phyloP scores from a whole-genome alignment of 2,113 vertebrate genomes.

The Colossoma macropomum region DNA sequence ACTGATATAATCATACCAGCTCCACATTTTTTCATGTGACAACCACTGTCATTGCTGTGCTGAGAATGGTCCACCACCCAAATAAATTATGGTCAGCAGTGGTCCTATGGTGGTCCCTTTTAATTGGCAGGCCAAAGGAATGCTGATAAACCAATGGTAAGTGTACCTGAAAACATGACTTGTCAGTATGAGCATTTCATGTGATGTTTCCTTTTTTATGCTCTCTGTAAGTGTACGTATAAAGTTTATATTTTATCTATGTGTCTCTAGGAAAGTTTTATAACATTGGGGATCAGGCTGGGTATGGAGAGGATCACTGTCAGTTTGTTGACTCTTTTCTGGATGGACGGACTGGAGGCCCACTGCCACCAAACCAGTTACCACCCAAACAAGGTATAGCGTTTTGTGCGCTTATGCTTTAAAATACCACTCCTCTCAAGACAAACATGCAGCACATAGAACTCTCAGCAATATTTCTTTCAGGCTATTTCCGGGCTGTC shows the following conservation, averaged over 20 bases:
- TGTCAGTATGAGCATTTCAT: no score
- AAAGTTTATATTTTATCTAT: neutral
- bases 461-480: neutral
- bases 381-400: slow-evolving; percentile 81
- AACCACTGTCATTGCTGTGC: no score
- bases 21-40: no score
- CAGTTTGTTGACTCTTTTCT: slow-evolving; percentile 98
- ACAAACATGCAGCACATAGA: neutral
- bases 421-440: neutral
- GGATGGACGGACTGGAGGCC: slow-evolving; percentile 90
- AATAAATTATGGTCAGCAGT: no score
- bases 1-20: no score
- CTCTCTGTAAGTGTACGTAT: no score
- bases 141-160: no score
- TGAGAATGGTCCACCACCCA: no score
- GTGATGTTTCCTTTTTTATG: no score
- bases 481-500: slow-evolving; percentile 92
- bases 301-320: slow-evolving; percentile 96
- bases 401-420: neutral
- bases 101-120: no score
- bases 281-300: slow-evolving; percentile 95
- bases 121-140: no score
- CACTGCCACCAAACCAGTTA: slow-evolving; percentile 82
- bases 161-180: no score
- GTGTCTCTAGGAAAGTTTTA: slow-evolving; percentile 88